Evolutionary conservation across 37 sponge, comb jelly and placozoan species (phyloP).

Genomic region (Ephydatia muelleri): DNA sequence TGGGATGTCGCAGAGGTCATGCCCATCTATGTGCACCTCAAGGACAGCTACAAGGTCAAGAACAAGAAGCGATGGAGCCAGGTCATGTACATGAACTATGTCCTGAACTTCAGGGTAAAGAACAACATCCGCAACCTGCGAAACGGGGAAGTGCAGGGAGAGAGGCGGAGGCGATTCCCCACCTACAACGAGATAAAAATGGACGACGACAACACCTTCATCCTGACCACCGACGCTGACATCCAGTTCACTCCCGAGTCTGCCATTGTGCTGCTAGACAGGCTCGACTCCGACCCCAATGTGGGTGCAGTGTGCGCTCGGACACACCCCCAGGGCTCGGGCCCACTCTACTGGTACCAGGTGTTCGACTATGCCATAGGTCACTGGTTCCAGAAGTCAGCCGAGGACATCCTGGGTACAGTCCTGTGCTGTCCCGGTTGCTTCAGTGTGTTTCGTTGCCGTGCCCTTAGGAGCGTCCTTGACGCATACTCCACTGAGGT

Average conservation of each 20-base stretch:
- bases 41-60: slow-evolving; percentile 69
- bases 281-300: slow-evolving; percentile 55
- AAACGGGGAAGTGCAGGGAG: too few species aligned
- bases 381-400: slow-evolving; percentile 84
- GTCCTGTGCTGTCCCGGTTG: slow-evolving; percentile 93
- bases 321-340: slow-evolving; percentile 80
- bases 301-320: slow-evolving; percentile 89
- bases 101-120: slow-evolving; percentile 54
- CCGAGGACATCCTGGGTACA: slow-evolving; percentile 82
- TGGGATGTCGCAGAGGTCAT: slow-evolving; percentile 40
- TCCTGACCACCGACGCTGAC: slow-evolving; percentile 92
- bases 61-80: slow-evolving; percentile 90
- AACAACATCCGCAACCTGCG: background rate
- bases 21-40: slow-evolving; percentile 72
- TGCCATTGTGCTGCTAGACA: slow-evolving; percentile 72
- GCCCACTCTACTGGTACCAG: slow-evolving; percentile 90
- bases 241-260: slow-evolving; percentile 80
- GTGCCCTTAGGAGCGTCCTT: slow-evolving; percentile 69
- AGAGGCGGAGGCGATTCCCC: too few species aligned
- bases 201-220: slow-evolving; percentile 66
- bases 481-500: slow-evolving; percentile 61
- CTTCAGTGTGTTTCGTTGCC: slow-evolving; percentile 80
- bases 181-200: too few species aligned
- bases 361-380: slow-evolving; percentile 87
- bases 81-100: slow-evolving; percentile 94